These are phyloP conservation scores for Drosophila trichaetosa DNA, from an alignment of 2,888 invertebrate genomes.

Conservation along the genomic window DNA sequence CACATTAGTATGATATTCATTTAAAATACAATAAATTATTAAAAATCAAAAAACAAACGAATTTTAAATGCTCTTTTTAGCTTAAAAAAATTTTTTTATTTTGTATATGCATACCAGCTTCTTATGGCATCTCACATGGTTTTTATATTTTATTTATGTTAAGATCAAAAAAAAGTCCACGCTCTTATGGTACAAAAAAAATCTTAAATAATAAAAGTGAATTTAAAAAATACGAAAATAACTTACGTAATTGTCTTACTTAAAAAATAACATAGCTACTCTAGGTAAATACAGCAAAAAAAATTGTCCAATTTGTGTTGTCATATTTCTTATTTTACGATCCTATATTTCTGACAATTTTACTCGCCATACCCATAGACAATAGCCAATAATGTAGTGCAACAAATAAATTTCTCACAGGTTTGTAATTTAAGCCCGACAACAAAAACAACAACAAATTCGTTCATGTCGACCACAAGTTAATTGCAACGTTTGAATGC, in stretches of 20 bases:
- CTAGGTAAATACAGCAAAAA: background rate
- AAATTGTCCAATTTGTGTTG: background rate
- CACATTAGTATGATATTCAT: slow-evolving; percentile 64
- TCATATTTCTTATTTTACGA: slow-evolving; percentile 1
- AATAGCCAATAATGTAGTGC: slow-evolving; percentile 11
- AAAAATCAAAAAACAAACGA: slow-evolving; percentile 9
- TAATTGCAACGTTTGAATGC: slow-evolving; percentile 63
- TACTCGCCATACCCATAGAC: slow-evolving; percentile 10
- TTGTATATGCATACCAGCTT: too few species aligned
- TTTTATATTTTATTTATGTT: background rate
- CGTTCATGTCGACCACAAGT: slow-evolving; percentile 46
- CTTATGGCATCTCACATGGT: background rate
- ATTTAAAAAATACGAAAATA: background rate
- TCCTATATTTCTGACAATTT: background rate
- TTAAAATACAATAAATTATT: slow-evolving; percentile 34
- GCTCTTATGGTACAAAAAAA: background rate
- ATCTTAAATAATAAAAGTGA: background rate
- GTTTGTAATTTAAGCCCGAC: slow-evolving; percentile 62
- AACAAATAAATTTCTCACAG: slow-evolving; percentile 53
- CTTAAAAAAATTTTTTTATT: background rate
- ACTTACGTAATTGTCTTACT: background rate
- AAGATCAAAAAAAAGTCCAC: background rate
- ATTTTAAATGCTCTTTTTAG: slow-evolving; percentile 28
- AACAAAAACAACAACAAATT: slow-evolving; percentile 26
- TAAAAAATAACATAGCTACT: background rate